phyloP scores from a whole-genome alignment of 2,797 vertebrate genomes.

The Nannoperca obscura region DNA sequence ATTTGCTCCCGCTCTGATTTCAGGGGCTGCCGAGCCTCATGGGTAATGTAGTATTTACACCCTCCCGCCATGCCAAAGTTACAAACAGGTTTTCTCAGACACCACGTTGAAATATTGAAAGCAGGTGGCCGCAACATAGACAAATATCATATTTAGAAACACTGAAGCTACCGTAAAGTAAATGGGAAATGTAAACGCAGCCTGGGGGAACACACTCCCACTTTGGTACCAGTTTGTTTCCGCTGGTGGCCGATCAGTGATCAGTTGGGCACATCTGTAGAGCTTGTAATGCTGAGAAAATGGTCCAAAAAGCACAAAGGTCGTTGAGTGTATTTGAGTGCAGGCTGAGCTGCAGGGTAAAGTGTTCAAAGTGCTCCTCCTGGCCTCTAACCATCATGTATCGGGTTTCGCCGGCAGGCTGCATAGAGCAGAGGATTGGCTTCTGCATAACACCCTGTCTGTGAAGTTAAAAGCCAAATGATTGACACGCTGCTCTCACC shows the following conservation, averaged over 20 bases:
- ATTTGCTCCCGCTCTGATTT: neutral
- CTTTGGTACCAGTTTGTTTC: neutral
- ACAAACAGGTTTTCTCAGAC: too few species aligned
- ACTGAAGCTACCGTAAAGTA: too few species aligned
- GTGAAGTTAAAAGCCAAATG: constrained; percentile 19
- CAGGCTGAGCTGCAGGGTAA: constrained; percentile 28
- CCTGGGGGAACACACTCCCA: too few species aligned
- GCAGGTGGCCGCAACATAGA: neutral
- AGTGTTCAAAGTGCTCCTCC: constrained; percentile 49
- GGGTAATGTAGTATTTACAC: too few species aligned
- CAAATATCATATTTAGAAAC: too few species aligned
- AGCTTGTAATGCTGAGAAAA: constrained; percentile 7
- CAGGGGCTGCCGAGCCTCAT: neutral
- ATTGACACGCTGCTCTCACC: constrained; percentile 17
- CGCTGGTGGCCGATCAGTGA: neutral
- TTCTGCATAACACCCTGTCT: constrained; percentile 36
- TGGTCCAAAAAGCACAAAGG: constrained; percentile 17
- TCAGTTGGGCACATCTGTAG: neutral
- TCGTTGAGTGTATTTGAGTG: constrained; percentile 32
- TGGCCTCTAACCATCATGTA: constrained; percentile 30
- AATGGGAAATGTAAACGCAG: neutral
- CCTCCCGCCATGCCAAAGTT: too few species aligned
- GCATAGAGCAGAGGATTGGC: constrained; percentile 35
- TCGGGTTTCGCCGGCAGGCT: constrained; percentile 58
- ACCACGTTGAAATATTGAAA: neutral